Percentiles rank a stretch among this genome's conserved stretches.
Conservation (phyloP, 1,140 invertebrate species). For the Spodoptera frugiperda region DNA sequence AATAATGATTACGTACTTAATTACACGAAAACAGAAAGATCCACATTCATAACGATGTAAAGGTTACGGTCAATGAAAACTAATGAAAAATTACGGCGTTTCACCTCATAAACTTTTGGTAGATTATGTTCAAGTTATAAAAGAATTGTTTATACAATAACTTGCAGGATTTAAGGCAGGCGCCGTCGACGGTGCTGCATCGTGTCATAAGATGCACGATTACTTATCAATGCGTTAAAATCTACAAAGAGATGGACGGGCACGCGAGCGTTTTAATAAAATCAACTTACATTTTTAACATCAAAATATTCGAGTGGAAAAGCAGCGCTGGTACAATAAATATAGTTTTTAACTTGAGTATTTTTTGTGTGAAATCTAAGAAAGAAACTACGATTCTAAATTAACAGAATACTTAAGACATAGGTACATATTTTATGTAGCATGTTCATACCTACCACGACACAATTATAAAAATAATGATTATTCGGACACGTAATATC, state of each 20-base stretch:
- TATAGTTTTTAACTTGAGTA: too few species aligned
- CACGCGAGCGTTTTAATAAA: constrained; percentile 46
- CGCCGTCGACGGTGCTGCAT: constrained; percentile 40
- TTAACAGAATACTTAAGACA: too few species aligned
- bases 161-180: constrained; percentile 42
- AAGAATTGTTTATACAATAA: constrained; percentile 39
- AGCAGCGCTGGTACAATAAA: background rate
- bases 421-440: too few species aligned
- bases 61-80: background rate
- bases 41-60: background rate
- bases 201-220: constrained; percentile 42
- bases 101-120: constrained; percentile 8
- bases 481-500: too few species aligned
- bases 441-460: too few species aligned
- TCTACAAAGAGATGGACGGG: constrained; percentile 45
- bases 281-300: constrained; percentile 37
- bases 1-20: too few species aligned
- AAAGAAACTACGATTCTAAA: too few species aligned
- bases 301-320: constrained; percentile 27
- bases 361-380: too few species aligned
- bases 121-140: constrained; percentile 16
- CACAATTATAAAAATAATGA: too few species aligned
- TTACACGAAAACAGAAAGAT: background rate
- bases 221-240: constrained; percentile 45
- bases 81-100: constrained; percentile 8